phyloP scores from a whole-genome alignment of 2,888 invertebrate species.

The Brachyptera risi region DNA sequence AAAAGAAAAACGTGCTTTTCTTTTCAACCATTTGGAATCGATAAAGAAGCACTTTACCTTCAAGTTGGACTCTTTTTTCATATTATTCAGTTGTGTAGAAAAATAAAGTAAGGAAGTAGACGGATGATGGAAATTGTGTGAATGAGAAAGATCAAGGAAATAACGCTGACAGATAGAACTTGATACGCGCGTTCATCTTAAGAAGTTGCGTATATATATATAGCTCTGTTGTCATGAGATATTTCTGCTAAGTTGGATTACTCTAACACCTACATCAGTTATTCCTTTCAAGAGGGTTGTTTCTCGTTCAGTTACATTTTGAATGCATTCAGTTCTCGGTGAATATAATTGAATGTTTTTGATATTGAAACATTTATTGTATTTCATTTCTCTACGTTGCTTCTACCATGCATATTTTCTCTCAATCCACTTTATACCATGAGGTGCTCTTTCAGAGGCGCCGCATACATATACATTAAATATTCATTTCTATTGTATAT shows the following conservation, averaged over 20 bases:
- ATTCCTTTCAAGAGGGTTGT: background rate
- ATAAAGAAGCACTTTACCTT: slow-evolving; percentile 22
- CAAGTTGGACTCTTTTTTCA: slow-evolving; percentile 18
- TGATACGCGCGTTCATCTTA: too few relatives aligned
- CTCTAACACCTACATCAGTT: background rate
- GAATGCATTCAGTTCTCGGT: background rate
- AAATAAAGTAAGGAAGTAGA: background rate
- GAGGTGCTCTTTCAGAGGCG: background rate
- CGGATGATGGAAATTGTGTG: slow-evolving; percentile 7
- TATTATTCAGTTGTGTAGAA: slow-evolving; percentile 13
- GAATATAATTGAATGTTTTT: slow-evolving; percentile 1
- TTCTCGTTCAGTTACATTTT: background rate
- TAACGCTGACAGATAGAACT: too few relatives aligned
- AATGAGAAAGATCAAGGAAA: slow-evolving; percentile 9
- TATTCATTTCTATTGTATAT: background rate
- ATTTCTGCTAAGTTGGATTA: background rate
- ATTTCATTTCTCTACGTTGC: background rate
- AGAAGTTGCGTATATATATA: too few relatives aligned
- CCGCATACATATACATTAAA: background rate
- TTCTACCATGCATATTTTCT: background rate
- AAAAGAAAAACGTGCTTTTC: slow-evolving; percentile 12
- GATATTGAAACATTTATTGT: background rate
- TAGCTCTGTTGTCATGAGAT: slow-evolving; percentile 6
- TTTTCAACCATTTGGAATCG: slow-evolving; percentile 22
- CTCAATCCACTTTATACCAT: background rate